Percentiles rank a stretch among this genome's conserved stretches.
Evolutionary conservation across 2,888 invertebrate species (phyloP).

Genomic region (Nomada ferruginata): DNA sequence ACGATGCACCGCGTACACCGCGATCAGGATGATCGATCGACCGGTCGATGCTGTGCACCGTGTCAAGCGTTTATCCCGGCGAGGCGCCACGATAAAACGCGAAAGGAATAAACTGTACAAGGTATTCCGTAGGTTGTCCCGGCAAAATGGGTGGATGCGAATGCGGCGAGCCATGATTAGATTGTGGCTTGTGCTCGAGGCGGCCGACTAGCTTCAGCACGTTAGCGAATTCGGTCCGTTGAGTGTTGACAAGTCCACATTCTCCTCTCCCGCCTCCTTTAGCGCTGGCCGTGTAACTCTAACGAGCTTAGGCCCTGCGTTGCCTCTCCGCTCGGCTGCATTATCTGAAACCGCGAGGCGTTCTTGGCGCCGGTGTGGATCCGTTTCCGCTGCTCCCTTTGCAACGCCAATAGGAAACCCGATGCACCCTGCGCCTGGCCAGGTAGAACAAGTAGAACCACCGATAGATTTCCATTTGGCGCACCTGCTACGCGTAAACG

Average conservation of each 20-base stretch:
- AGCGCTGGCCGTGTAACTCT: constrained; percentile 80
- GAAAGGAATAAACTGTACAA: no score
- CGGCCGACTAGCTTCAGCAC: constrained; percentile 80
- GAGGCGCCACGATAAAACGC: constrained; percentile 10
- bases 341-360: constrained; percentile 73
- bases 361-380: constrained; percentile 64
- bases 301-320: constrained; percentile 79
- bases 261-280: constrained; percentile 77
- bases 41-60: neutral
- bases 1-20: neutral
- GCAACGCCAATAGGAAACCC: constrained; percentile 57
- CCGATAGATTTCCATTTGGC: constrained; percentile 59
- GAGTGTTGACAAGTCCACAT: constrained; percentile 82
- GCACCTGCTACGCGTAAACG: constrained; percentile 60
- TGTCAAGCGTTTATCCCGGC: neutral
- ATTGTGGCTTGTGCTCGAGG: constrained; percentile 82
- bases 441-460: constrained; percentile 52
- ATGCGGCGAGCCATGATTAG: constrained; percentile 82
- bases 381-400: constrained; percentile 49
- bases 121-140: constrained; percentile 37
- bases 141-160: constrained; percentile 78
- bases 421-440: constrained; percentile 29
- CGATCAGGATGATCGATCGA: constrained; percentile 3
- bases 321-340: constrained; percentile 69
- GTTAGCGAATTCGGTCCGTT: constrained; percentile 82